These are phyloP conservation scores for Aptenodytes patagonicus DNA, from an alignment of 2,113 vertebrate species.

Conservation along the genomic window DNA sequence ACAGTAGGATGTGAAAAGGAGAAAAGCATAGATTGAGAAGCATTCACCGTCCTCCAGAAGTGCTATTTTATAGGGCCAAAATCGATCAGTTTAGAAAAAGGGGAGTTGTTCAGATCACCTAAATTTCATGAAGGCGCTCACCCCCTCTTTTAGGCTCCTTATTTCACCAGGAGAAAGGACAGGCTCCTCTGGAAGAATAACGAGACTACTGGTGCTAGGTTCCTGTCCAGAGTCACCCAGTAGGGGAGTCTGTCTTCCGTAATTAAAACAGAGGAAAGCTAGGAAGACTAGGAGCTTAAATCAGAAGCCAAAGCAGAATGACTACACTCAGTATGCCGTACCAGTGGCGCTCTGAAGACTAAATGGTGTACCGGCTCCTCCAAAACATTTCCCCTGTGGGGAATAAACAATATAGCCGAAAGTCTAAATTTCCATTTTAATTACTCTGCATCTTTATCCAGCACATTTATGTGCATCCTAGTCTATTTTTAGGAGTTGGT, in stretches of 20 bases:
- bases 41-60: not conserved
- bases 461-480: not conserved
- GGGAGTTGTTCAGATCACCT: not conserved
- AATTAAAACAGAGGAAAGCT: not conserved
- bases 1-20: not conserved
- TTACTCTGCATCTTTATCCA: not conserved
- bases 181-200: not conserved
- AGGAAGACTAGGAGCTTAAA: not conserved
- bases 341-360: not conserved
- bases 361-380: not conserved
- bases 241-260: not conserved
- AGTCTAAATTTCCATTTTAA: slow-evolving; percentile 12
- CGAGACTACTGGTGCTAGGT: not conserved
- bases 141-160: not conserved
- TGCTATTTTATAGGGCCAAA: not conserved
- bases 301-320: not conserved
- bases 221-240: not conserved
- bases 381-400: not conserved
- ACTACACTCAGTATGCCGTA: not conserved
- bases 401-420: slow-evolving; percentile 11
- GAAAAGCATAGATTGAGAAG: not conserved
- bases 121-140: not conserved
- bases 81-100: not conserved
- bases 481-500: not conserved
- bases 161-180: not conserved